phyloP scores from a whole-genome alignment of 2,888 invertebrate species.

The Coecobrya sp. region DNA sequence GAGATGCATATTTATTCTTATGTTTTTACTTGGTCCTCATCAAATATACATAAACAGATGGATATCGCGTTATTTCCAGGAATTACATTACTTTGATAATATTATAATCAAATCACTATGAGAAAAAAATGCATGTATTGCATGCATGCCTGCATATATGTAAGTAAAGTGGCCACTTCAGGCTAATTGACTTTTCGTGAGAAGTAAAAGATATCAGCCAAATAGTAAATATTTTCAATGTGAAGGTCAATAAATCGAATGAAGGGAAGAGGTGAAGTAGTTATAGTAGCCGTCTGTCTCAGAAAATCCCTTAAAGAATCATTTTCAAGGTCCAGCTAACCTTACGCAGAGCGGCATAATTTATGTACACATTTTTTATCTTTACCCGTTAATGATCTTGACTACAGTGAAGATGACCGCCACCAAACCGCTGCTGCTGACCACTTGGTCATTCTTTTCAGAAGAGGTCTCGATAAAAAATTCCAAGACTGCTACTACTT shows the following conservation, averaged over 20 bases:
- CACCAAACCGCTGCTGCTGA: not conserved
- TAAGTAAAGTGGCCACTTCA: conserved; percentile 13
- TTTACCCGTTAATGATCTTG: no score
- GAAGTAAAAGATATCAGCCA: not conserved
- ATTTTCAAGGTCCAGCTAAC: conserved; percentile 1
- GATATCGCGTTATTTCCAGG: not conserved
- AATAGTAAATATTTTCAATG: not conserved
- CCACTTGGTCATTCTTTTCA: not conserved
- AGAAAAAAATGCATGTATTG: not conserved
- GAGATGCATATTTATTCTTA: no score
- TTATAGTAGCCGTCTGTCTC: not conserved
- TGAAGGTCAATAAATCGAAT: not conserved
- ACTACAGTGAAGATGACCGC: no score
- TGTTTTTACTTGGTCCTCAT: not conserved
- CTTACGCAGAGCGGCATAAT: no score
- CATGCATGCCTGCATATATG: not conserved
- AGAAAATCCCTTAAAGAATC: not conserved
- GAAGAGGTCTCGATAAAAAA: not conserved
- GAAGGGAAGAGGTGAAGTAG: not conserved
- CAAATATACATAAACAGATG: not conserved
- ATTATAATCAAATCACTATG: no score
- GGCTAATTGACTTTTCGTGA: not conserved
- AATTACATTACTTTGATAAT: no score
- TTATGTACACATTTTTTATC: no score
- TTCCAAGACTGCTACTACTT: not conserved